Evolutionary conservation across 1,140 invertebrate genomes (phyloP).

Genomic region (Drosophila auraria): DNA sequence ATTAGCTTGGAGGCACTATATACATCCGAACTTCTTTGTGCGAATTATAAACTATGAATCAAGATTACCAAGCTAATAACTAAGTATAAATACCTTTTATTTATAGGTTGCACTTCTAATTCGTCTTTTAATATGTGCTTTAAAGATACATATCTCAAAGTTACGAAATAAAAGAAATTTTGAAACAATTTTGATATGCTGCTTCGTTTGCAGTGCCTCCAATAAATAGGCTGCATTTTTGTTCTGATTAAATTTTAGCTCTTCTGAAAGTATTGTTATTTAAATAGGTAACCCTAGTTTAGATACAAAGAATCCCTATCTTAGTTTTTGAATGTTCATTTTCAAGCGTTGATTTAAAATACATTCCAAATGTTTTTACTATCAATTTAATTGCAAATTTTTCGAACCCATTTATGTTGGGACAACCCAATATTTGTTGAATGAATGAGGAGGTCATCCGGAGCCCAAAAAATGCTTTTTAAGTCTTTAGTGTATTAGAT

Average conservation of each 20-base stretch:
- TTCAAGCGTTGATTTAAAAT: not conserved
- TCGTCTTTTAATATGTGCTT: no score
- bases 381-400: not conserved
- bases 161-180: not conserved
- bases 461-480: conserved; percentile 21
- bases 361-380: not conserved
- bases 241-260: not conserved
- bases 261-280: conserved; percentile 5
- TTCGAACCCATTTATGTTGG: no score
- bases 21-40: not conserved
- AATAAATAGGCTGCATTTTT: not conserved
- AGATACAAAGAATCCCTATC: not conserved
- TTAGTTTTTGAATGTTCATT: not conserved
- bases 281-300: not conserved
- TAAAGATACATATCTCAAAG: not conserved
- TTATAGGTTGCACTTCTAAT: not conserved
- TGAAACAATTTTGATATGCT: not conserved
- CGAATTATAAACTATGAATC: not conserved
- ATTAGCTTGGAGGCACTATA: not conserved
- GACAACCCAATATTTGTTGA: not conserved
- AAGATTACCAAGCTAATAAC: not conserved
- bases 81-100: not conserved
- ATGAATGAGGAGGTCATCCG: not conserved
- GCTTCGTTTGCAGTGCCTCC: not conserved
- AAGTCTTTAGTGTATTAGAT: conserved; percentile 59